Conservation (phyloP, 2,888 invertebrate species). For the Dyspetes luteomarginatus region DNA sequence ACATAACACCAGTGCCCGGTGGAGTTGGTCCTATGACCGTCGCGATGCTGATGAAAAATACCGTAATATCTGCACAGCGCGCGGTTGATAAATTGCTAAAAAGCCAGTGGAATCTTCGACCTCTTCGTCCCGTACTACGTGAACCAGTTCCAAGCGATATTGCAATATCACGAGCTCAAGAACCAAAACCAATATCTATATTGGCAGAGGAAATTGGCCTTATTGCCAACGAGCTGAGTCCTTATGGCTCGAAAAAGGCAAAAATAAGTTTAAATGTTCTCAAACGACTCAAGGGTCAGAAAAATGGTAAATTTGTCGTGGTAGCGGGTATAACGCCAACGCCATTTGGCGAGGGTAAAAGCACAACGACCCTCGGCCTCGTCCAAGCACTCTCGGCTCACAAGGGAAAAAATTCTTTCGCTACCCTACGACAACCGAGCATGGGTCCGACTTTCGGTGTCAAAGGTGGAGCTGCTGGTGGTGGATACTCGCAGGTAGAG, state of each 20-base stretch:
- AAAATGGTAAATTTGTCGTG: slow-evolving; percentile 95
- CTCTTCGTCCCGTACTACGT: slow-evolving; percentile 87
- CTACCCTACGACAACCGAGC: slow-evolving; percentile 97
- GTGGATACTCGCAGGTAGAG: slow-evolving; percentile 95
- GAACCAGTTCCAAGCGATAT: slow-evolving; percentile 97
- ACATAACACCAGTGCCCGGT: slow-evolving; percentile 97
- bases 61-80: slow-evolving; percentile 91
- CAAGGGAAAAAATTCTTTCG: slow-evolving; percentile 93
- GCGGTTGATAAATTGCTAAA: slow-evolving; percentile 86
- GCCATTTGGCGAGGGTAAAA: slow-evolving; percentile 99
- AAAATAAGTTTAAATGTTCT: slow-evolving; percentile 94
- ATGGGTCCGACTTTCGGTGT: slow-evolving; percentile 99
- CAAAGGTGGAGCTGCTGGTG: slow-evolving; percentile 99
- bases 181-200: slow-evolving; percentile 91
- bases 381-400: slow-evolving; percentile 96
- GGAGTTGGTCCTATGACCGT: slow-evolving; percentile 99
- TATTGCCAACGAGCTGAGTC: slow-evolving; percentile 91
- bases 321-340: slow-evolving; percentile 99
- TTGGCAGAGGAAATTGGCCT: slow-evolving; percentile 95
- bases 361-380: slow-evolving; percentile 96
- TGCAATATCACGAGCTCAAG: slow-evolving; percentile 93
- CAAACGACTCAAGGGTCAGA: slow-evolving; percentile 88
- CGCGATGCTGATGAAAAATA: slow-evolving; percentile 98
- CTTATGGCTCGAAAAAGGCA: slow-evolving; percentile 97
- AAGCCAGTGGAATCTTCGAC: slow-evolving; percentile 89